phyloP scores from a whole-genome alignment of 2,797 vertebrate genomes.

The Capromys pilorides region DNA sequence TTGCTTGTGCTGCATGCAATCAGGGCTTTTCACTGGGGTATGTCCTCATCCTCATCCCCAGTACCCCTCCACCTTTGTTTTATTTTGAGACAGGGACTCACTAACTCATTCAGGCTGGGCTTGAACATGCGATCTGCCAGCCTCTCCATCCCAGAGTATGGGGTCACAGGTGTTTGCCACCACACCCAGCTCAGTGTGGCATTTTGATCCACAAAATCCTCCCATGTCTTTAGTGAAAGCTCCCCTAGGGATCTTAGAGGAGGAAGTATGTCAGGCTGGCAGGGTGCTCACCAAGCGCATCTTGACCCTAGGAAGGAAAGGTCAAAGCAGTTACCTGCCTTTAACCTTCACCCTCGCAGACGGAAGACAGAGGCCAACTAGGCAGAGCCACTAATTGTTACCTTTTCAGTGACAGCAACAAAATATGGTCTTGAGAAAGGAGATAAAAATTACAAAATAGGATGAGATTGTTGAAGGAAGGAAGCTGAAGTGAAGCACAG shows the following conservation, averaged over 20 bases:
- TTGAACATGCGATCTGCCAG: not conserved
- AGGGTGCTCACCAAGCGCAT: not conserved
- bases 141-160: not conserved
- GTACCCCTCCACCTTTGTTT: not conserved
- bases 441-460: not conserved
- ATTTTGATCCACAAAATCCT: not conserved
- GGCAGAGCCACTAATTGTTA: not conserved
- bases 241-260: not conserved
- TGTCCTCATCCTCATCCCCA: not conserved
- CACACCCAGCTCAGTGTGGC: not conserved
- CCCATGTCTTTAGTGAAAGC: not conserved
- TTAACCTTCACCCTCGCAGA: not conserved
- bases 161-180: not conserved
- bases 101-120: not conserved
- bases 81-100: not conserved
- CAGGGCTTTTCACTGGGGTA: not conserved
- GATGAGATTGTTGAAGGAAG: not conserved
- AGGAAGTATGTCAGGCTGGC: not conserved
- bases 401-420: not conserved
- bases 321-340: not conserved
- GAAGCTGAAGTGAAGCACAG: not conserved
- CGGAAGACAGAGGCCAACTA: not conserved
- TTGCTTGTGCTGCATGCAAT: not conserved
- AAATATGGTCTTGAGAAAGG: not conserved
- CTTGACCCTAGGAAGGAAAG: slow-evolving; percentile 8